Conservation (phyloP, 35 echinoderm and acorn worm genomes). For the Stichopus chloronotus region DNA sequence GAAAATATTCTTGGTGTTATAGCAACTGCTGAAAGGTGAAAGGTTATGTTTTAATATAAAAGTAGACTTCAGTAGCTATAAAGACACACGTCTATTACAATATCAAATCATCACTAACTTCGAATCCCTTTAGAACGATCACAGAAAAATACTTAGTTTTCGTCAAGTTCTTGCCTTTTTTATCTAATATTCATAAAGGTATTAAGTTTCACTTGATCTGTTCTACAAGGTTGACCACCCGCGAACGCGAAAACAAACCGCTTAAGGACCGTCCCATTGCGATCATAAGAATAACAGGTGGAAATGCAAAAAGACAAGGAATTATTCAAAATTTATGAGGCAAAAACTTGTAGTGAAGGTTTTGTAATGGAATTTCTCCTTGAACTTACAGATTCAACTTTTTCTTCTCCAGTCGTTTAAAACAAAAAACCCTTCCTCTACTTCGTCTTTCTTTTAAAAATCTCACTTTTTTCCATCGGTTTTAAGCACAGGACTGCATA, state of each 20-base stretch:
- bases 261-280: slow-evolving; percentile 24
- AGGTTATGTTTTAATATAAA: slow-evolving; percentile 12
- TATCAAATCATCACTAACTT: neutral
- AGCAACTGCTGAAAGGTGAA: neutral
- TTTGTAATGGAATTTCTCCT: neutral
- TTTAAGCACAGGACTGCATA: neutral
- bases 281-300: slow-evolving; percentile 32
- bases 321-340: neutral
- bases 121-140: neutral
- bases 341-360: neutral
- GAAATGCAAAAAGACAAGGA: neutral
- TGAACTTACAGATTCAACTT: neutral
- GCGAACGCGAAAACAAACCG: neutral
- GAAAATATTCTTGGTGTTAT: no score
- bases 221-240: slow-evolving; percentile 19
- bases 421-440: neutral
- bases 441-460: neutral
- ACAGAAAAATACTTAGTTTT: neutral
- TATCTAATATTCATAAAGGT: slow-evolving; percentile 16
- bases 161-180: neutral
- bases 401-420: neutral
- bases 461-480: neutral
- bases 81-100: neutral
- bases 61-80: neutral
- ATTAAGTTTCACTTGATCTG: neutral